These are phyloP conservation scores for Noctilio leporinus DNA, from an alignment of 2,113 vertebrate species.

Conservation along the genomic window DNA sequence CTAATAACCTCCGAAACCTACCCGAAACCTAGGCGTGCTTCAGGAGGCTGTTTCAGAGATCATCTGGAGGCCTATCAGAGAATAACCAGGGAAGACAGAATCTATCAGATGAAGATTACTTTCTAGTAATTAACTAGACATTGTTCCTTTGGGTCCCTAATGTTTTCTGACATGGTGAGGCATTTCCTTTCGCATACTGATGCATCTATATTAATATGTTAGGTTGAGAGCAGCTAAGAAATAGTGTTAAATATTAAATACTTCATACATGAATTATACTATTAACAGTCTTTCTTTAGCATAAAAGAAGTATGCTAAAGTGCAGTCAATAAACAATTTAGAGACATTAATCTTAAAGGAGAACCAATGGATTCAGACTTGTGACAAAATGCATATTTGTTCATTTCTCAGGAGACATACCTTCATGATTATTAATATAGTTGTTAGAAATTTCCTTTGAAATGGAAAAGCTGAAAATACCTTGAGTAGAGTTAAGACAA, in stretches of 20 bases:
- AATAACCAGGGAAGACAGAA: slow-evolving; percentile 65
- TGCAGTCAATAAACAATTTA: slow-evolving; percentile 66
- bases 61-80: slow-evolving; percentile 76
- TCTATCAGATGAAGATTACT: slow-evolving; percentile 77
- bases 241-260: slow-evolving; percentile 76
- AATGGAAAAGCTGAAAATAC: slow-evolving; percentile 53
- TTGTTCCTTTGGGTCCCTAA: slow-evolving; percentile 74
- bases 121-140: slow-evolving; percentile 81
- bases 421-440: slow-evolving; percentile 65
- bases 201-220: slow-evolving; percentile 69
- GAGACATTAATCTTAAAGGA: slow-evolving; percentile 70
- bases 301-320: slow-evolving; percentile 55
- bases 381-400: slow-evolving; percentile 61
- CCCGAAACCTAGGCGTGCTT: slow-evolving; percentile 72
- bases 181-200: slow-evolving; percentile 75
- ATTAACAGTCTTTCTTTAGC: slow-evolving; percentile 67
- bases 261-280: slow-evolving; percentile 73
- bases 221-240: slow-evolving; percentile 59
- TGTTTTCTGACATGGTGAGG: slow-evolving; percentile 68
- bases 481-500: neutral
- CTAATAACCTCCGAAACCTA: slow-evolving; percentile 79
- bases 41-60: slow-evolving; percentile 72
- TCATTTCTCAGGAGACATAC: slow-evolving; percentile 43
- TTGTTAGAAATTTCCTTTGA: slow-evolving; percentile 57
- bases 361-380: slow-evolving; percentile 60